Conservation (phyloP, 2,113 vertebrate genomes). For the Neotoma lepida region DNA sequence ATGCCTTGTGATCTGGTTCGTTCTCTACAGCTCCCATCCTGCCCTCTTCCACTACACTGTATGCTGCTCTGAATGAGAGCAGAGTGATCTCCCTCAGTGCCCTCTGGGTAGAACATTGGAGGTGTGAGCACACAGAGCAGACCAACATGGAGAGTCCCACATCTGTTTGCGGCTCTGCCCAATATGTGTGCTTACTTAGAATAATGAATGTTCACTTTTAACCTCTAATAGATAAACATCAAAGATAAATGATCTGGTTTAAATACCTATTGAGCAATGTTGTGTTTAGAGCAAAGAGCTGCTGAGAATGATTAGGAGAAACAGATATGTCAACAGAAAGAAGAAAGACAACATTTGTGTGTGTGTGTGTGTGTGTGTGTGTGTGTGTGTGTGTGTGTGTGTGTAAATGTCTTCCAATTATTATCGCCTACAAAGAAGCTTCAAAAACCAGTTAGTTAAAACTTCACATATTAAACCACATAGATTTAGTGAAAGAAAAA, state of each 20-base stretch:
- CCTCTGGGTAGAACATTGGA: neutral
- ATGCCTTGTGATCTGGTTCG: neutral
- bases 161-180: neutral
- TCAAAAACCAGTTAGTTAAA: slow-evolving; percentile 70
- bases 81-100: too few relatives aligned
- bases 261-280: slow-evolving; percentile 60
- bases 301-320: slow-evolving; percentile 36
- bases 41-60: neutral
- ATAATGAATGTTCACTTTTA: slow-evolving; percentile 17
- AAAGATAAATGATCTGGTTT: slow-evolving; percentile 34
- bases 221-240: neutral
- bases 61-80: neutral
- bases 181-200: neutral
- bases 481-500: slow-evolving; percentile 66
- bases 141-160: neutral
- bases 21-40: neutral
- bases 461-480: slow-evolving; percentile 82
- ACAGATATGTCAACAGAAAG: slow-evolving; percentile 16
- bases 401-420: slow-evolving; percentile 71
- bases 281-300: slow-evolving; percentile 17
- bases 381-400: too few relatives aligned
- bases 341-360: slow-evolving; percentile 9
- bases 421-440: slow-evolving; percentile 64
- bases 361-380: neutral
- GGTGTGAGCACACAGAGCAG: neutral